Conservation (phyloP, 1,140 invertebrate genomes). For the Plutomurus gul region DNA sequence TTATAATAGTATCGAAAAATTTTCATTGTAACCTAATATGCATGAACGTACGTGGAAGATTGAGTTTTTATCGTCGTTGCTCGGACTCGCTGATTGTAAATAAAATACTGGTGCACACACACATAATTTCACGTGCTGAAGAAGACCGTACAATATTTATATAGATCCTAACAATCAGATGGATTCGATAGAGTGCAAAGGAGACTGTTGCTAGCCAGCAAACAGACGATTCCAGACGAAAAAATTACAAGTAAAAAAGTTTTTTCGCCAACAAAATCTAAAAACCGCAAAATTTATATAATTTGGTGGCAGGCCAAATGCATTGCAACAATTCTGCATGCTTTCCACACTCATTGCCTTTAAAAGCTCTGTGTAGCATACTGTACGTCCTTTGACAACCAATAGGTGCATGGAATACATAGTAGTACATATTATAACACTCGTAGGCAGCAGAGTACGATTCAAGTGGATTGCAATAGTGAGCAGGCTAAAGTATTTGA, state of each 20-base stretch:
- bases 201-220: not conserved
- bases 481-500: too few species aligned
- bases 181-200: not conserved
- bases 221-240: not conserved
- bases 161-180: too few species aligned
- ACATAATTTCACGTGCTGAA: too few species aligned
- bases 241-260: not conserved
- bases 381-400: too few species aligned
- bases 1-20: not conserved
- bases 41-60: slow-evolving; percentile 21
- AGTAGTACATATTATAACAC: too few species aligned
- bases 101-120: not conserved
- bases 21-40: slow-evolving; percentile 9
- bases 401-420: too few species aligned
- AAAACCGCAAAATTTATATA: slow-evolving; percentile 36
- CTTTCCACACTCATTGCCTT: not conserved
- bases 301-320: slow-evolving; percentile 16
- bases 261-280: slow-evolving; percentile 21
- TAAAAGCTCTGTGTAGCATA: too few species aligned
- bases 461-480: too few species aligned
- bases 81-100: too few species aligned
- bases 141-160: too few species aligned
- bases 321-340: not conserved
- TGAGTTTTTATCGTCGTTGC: slow-evolving; percentile 18
- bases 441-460: too few species aligned